phyloP scores from a whole-genome alignment of 2,888 invertebrate species.

The Cataglyphis albicans region DNA sequence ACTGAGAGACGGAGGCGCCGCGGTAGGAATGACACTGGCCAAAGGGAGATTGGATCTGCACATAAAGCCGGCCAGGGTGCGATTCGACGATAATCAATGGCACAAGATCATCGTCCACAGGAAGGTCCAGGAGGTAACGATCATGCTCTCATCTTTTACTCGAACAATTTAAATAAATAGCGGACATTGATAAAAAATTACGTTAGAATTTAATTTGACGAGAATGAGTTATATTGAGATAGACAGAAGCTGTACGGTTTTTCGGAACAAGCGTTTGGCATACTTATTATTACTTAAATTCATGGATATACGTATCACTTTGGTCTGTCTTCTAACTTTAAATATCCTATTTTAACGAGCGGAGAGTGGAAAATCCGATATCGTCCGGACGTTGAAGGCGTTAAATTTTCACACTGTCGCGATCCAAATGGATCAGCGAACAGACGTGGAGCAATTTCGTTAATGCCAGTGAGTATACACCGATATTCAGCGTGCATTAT shows the following conservation, averaged over 20 bases:
- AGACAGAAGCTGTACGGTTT: neutral
- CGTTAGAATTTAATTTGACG: neutral
- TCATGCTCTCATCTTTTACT: slow-evolving; percentile 2
- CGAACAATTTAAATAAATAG: neutral
- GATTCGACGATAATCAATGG: slow-evolving; percentile 99
- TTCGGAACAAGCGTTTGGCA: neutral
- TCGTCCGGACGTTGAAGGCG: slow-evolving; percentile 35
- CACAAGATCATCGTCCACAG: slow-evolving; percentile 96
- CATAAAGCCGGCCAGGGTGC: slow-evolving; percentile 94
- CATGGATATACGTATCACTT: neutral
- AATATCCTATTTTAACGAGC: slow-evolving; percentile 49
- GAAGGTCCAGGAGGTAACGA: slow-evolving; percentile 94
- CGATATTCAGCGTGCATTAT: slow-evolving; percentile 73
- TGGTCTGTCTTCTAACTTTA: neutral
- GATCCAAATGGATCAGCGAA: slow-evolving; percentile 69
- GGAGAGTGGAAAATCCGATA: slow-evolving; percentile 40
- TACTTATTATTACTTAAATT: neutral
- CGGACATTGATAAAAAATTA: neutral
- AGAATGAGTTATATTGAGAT: neutral
- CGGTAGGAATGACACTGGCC: slow-evolving; percentile 95
- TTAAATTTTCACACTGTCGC: slow-evolving; percentile 67
- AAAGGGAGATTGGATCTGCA: slow-evolving; percentile 96
- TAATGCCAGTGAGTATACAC: slow-evolving; percentile 69
- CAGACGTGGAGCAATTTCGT: slow-evolving; percentile 73
- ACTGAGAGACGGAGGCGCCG: slow-evolving; percentile 95